Conservation (phyloP, 2,888 invertebrate species). For the Phaedon cochleariae region DNA sequence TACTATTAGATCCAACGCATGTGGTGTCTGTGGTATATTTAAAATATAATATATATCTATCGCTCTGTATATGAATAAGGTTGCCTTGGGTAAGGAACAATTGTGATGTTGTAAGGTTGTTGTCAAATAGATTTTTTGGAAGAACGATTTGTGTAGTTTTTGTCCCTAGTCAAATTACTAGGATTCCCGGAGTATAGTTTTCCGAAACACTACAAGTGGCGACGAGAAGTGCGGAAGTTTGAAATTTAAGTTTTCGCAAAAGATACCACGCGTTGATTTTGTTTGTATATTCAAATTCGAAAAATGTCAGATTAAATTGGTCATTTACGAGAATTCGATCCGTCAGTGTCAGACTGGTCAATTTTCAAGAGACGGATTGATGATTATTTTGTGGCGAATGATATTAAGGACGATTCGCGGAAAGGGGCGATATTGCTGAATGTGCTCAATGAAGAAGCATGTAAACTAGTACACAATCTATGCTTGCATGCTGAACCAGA, state of each 20-base stretch:
- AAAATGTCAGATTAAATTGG: neutral
- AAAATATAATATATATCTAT: too few relatives aligned
- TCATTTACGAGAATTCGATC: neutral
- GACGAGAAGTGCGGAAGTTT: slow-evolving; percentile 1
- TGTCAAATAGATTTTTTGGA: too few relatives aligned
- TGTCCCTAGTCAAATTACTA: neutral
- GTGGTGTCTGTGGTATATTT: too few relatives aligned
- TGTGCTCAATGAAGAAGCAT: neutral
- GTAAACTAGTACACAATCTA: neutral
- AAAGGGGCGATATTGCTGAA: neutral
- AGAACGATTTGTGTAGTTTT: too few relatives aligned
- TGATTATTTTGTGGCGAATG: neutral
- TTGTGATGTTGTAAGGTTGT: too few relatives aligned
- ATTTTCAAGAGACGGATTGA: neutral
- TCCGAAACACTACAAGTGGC: neutral
- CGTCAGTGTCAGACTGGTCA: too few relatives aligned
- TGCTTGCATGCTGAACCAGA: neutral
- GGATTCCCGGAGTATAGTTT: neutral
- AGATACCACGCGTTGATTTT: neutral
- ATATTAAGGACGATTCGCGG: neutral
- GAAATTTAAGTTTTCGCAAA: neutral
- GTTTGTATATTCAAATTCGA: neutral
- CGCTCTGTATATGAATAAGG: too few relatives aligned
- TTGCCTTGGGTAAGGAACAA: too few relatives aligned
- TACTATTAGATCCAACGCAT: too few relatives aligned